phyloP scores from a whole-genome alignment of 2,797 vertebrate genomes.

The Crocodylus rhombifer region DNA sequence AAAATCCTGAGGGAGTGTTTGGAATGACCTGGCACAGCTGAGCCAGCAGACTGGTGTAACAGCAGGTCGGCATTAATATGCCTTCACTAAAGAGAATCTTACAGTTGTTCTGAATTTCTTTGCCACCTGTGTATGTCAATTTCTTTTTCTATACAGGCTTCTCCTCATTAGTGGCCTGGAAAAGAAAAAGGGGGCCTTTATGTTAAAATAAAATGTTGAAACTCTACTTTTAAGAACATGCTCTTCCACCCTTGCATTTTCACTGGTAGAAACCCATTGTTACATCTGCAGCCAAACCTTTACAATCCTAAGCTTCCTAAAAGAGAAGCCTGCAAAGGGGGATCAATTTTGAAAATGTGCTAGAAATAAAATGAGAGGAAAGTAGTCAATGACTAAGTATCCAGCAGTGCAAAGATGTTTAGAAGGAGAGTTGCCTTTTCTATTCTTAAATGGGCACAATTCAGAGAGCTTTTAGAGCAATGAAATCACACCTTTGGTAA shows the following conservation, averaged over 20 bases:
- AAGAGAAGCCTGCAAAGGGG: conserved; percentile 42
- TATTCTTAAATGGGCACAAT: conserved; percentile 71
- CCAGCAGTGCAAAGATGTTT: conserved; percentile 67
- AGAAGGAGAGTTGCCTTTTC: conserved; percentile 57
- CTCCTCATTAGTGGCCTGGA: conserved; percentile 43
- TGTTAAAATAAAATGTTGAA: conserved; percentile 55
- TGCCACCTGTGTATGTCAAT: neutral
- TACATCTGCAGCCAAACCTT: conserved; percentile 59
- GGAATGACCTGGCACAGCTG: neutral
- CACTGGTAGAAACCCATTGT: conserved; percentile 57
- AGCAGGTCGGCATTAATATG: neutral
- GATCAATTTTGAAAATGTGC: conserved; percentile 69
- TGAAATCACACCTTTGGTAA: conserved; percentile 71
- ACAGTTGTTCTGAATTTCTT: conserved; percentile 31
- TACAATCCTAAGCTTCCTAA: conserved; percentile 57
- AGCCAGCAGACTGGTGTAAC: neutral
- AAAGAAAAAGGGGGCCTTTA: conserved; percentile 35
- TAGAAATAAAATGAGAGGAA: conserved; percentile 53
- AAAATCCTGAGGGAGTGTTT: neutral
- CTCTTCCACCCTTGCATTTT: conserved; percentile 65
- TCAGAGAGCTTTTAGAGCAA: conserved; percentile 72
- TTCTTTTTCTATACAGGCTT: neutral
- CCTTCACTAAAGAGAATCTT: conserved; percentile 13
- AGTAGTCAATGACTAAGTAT: conserved; percentile 64
- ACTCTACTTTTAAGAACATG: conserved; percentile 27